phyloP scores from a whole-genome alignment of 1,140 invertebrate species.

The Ooceraea biroi region DNA sequence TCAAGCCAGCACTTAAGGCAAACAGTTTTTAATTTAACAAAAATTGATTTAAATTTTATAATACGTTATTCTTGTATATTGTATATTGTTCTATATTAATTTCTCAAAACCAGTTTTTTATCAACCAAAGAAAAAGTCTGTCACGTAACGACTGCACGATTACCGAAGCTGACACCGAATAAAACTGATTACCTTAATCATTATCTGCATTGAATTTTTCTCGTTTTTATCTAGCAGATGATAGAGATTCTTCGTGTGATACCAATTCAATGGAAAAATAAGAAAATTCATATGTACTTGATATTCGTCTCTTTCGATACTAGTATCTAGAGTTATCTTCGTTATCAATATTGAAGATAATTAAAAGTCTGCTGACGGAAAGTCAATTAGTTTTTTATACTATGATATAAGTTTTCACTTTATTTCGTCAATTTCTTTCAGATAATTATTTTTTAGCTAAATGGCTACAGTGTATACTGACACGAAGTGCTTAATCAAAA shows the following conservation, averaged over 20 bases:
- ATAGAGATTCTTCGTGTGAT: conserved; percentile 4
- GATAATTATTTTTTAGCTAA: conserved; percentile 5
- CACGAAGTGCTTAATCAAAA: neutral
- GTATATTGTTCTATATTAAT: neutral
- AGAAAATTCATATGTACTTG: neutral
- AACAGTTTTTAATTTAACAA: neutral
- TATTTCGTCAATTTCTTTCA: neutral
- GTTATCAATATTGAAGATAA: conserved; percentile 3
- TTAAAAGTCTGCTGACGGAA: neutral
- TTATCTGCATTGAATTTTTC: neutral
- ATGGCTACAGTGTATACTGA: neutral
- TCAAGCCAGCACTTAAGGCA: neutral
- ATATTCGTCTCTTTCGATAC: conserved; percentile 14
- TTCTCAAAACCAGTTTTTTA: neutral
- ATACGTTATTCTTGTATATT: neutral
- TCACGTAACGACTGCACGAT: neutral
- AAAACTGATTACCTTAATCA: conserved; percentile 11
- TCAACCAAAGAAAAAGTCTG: conserved; percentile 7
- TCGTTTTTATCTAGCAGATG: conserved; percentile 29
- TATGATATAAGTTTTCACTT: neutral
- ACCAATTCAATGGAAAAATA: conserved; percentile 23
- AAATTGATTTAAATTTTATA: neutral
- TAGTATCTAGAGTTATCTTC: conserved; percentile 15
- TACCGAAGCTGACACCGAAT: neutral
- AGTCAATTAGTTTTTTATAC: too few relatives aligned